Base-by-base conservation (phyloP, 1,140 invertebrate genomes). In the Camponotus floridanus region DNA sequence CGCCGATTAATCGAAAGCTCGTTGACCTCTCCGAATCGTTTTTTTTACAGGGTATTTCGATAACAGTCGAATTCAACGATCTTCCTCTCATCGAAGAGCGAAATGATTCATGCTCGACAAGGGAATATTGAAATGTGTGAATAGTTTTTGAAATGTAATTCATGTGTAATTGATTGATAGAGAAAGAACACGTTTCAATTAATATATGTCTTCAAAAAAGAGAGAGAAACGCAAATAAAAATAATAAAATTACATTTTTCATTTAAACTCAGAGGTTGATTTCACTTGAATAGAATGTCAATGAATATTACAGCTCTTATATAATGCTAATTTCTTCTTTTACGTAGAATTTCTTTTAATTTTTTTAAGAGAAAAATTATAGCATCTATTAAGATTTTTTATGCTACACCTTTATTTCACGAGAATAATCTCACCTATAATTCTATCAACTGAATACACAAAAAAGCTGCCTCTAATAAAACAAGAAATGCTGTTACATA, bases 1-100 rank as follows among this genome's bases (percentile, higher is more conserved):
- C 31, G 36, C 39, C 13, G 42, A 21, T 8, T 68, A 68, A 68
- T 79, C 45, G 11, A 13, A 81, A 71, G 51, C 67, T 73, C 51
- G 26, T 81, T 73, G 67, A 71, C 67, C 51, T 57, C 26, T 33
- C 26, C 36, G n/a, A 65, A 33, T 48, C 42, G 42, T 39, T 18
- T 67, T 79, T 67, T 67, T 31, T 57, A n/a, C 33, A 13, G 15
- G 13, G 0, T 33, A 21, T 33, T 33, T 13, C 13, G 31, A 79
- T 55, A 76, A 33, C n/a, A 33, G 31, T 11, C 0, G 51, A 0
- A 51, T 70, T 51, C 31, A 33, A 73, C 8, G 18, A 51, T 13
- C 13, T n/a, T n/a, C 13, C n/a, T 9, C 26, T 55, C n/a, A 11
- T 42, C 36, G 8, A 8, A 36, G n/a, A 48, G 21, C 15, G 33